These are phyloP conservation scores for Adineta ricciae DNA, from an alignment of 2,888 invertebrate species.

Conservation along the genomic window DNA sequence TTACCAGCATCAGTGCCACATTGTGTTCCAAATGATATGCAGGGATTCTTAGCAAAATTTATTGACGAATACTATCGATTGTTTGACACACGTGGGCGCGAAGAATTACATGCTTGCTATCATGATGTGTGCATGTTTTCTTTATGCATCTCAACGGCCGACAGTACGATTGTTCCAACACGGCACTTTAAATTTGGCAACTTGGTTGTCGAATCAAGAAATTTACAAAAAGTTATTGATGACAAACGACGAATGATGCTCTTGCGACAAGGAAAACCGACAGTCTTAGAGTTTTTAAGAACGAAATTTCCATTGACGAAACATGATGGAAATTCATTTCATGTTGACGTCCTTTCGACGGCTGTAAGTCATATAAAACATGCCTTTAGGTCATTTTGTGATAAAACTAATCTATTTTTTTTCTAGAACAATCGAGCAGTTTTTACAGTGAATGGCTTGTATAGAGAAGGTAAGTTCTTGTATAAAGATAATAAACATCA, in stretches of 20 bases:
- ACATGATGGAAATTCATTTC: conserved; percentile 17
- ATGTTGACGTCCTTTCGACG: conserved; percentile 1
- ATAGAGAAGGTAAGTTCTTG: not conserved
- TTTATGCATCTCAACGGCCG: not conserved
- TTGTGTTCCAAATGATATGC: not conserved
- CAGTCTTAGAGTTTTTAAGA: not conserved
- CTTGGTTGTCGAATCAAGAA: not conserved
- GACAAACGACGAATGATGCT: not conserved
- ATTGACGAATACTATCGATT: conserved; percentile 3
- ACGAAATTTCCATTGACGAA: not conserved
- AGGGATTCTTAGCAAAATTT: not conserved
- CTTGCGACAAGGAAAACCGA: not conserved
- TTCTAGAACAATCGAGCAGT: not conserved
- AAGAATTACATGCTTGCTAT: not conserved
- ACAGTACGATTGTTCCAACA: not conserved
- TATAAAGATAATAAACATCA: not conserved
- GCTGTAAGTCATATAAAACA: not conserved
- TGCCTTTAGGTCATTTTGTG: too few relatives aligned
- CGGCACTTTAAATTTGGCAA: not conserved
- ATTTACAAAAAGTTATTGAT: not conserved
- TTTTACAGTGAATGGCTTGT: not conserved
- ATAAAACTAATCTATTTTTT: not conserved
- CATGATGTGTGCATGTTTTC: conserved; percentile 2
- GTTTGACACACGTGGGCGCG: not conserved
- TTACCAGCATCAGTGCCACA: not conserved